Base-by-base conservation (phyloP, 2,797 vertebrate species). In the Caiman crocodilus region DNA sequence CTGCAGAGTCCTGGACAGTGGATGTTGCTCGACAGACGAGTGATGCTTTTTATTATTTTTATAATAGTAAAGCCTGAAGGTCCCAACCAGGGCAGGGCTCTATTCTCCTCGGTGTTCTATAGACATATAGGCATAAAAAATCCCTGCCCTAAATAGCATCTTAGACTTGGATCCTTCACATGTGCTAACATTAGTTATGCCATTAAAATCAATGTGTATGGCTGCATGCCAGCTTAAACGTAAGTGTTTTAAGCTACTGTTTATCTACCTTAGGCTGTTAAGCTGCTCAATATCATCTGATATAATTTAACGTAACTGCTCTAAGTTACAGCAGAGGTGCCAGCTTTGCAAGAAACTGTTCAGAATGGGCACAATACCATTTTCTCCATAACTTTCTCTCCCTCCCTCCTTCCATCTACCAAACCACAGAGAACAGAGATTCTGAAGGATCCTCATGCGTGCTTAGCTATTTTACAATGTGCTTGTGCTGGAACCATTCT, bases 401-500 rank as follows among this genome's bases (percentile, higher is more conserved):
- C 21, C 69, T 15, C 50, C 21, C 35, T 23, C 69, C 35, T 14
- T 25, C 42, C 50, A 14, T 14, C 69, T 14, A 13, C 7, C 35
- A 25, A 26, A 21, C 8, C 35, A 73, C 35, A 71, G 13, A 9
- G 21, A 25, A 12, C 42, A 35, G 69, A 71, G 65, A 32, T 30
- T 67, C 17, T 30, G n/a, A 32, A 20, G 13, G 14, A 23, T 6
- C 35, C 32, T 21, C 13, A 5, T 7, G 42, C 7, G 42, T 50
- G 42, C 42, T 50, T 50, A 50, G 42, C 42, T 50, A 50, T 50
- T 50, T 50, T 50, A 50, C 42, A 50, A 50, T 50, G 42, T 50
- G 0, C 26, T 73, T 50, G 42, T 35, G 57, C 61, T 25, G 8
- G 25, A 4, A 76, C 55, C 59, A 0, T 5, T 23, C 1, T 42